phyloP scores from a whole-genome alignment of 35 echinoderm and acorn worm genomes.

The Hemicentrotus pulcherrimus region DNA sequence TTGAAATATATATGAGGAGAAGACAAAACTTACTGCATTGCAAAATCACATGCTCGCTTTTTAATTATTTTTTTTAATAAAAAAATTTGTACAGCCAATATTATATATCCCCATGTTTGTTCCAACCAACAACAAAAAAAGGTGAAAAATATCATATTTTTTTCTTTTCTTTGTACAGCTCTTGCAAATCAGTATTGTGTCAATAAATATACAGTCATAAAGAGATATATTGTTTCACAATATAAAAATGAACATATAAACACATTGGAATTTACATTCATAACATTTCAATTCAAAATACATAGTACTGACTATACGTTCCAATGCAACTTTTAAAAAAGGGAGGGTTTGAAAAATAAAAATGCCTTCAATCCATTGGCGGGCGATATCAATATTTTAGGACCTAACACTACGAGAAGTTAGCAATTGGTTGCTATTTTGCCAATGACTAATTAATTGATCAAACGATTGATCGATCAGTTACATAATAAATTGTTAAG shows the following conservation, averaged over 20 bases:
- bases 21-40: neutral
- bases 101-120: neutral
- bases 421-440: too few relatives aligned
- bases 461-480: too few relatives aligned
- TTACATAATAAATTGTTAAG: too few relatives aligned
- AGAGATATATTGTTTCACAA: conserved; percentile 6
- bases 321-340: neutral
- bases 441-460: too few relatives aligned
- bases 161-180: neutral
- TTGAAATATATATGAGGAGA: neutral
- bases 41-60: neutral
- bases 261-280: neutral
- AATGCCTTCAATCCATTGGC: too few relatives aligned
- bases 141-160: neutral
- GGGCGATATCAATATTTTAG: too few relatives aligned
- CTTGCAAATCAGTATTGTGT: neutral
- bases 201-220: neutral
- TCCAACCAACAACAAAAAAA: neutral
- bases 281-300: neutral
- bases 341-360: neutral
- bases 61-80: neutral
- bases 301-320: neutral
- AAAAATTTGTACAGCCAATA: conserved; percentile 5
- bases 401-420: too few relatives aligned
- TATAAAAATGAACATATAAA: neutral